Evolutionary conservation across 92 coral and sea anemone genomes (phyloP), one percentile per base, ranked within the genome.

Genomic region (Epizoanthus stellaris): DNA sequence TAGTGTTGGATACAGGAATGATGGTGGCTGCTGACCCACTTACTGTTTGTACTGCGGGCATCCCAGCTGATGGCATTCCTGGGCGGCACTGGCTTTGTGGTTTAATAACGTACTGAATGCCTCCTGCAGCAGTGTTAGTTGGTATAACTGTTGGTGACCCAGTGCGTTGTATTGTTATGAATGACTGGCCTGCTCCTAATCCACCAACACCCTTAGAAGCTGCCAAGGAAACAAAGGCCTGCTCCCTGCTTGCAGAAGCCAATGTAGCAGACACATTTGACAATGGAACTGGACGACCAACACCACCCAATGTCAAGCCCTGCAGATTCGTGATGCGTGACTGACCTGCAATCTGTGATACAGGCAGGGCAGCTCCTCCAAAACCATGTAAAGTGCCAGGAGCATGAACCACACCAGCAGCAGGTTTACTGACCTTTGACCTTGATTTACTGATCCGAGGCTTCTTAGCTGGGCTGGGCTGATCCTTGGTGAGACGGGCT

Each of bases 1-100:
- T 70, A 84, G 89, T 21, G 58, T 43, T 70, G 47, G 92, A 42
- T 40, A 60, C 67, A 39, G 45, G 49, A 6, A 38, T 23, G 42
- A 68, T 38, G 21, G 86, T 58, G 62, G 30, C 73, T 38, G 77
- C 92, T 43, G 76, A 73, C 4, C 80, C 89, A 45, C 77, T 89
- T 5, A 82, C 91, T 9, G 95, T 54, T 45, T 88, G 83, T 25
- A 85, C 45, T 13, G 90, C 81, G 42, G 87, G 56, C 23, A 92
- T 82, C 47, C 77, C 81, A 6, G 84, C 74, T 61, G 80, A 70
- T 64, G 91, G 87, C 54, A 88, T 67, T 25, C 94, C 87, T n/a
- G 95, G 67, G 60, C 88, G 93, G 8, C 94, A 92, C 77, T 91
- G 96, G 38, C 98, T 94, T 74, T 94, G 98, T 5, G 98, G 98